A percentile compares a stretch with the other conserved stretches of the same genome.
Evolutionary conservation across 2,797 vertebrate species (phyloP).

Genomic region (Linurgus olivaceus): DNA sequence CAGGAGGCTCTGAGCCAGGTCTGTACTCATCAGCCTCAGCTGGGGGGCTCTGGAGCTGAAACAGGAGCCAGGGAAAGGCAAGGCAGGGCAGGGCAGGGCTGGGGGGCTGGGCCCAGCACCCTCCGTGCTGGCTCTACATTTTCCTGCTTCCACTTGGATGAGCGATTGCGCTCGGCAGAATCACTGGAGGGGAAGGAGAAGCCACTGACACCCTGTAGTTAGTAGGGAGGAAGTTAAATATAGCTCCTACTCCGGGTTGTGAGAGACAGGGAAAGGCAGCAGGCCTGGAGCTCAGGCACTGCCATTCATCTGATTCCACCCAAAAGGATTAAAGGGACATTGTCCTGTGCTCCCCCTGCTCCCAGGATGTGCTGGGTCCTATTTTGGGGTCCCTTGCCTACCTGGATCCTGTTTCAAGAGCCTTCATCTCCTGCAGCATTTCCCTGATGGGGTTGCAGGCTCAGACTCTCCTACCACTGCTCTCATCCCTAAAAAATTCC

Average conservation of each 20-base stretch:
- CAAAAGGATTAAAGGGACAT: background rate
- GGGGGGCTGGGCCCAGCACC: background rate
- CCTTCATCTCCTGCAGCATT: background rate
- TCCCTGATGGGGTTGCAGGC: accelerated
- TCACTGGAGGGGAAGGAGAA: conserved; percentile 24
- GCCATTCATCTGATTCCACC: background rate
- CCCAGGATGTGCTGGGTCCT: accelerated
- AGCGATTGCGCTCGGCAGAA: background rate
- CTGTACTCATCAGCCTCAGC: background rate
- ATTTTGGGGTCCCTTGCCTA: accelerated
- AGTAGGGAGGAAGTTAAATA: conserved; percentile 9
- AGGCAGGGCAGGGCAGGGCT: background rate
- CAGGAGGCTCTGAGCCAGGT: background rate
- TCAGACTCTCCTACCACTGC: background rate
- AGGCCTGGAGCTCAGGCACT: background rate
- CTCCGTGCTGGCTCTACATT: background rate
- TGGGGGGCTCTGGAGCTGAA: background rate
- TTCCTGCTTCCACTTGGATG: background rate
- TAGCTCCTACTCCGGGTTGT: background rate
- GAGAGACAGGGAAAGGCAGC: background rate
- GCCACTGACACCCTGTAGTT: conserved; percentile 9
- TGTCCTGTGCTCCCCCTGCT: background rate
- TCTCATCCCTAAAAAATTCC: background rate
- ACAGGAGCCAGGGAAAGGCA: background rate
- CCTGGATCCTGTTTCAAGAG: background rate